Percentiles rank a stretch among this genome's conserved stretches.
Evolutionary conservation across 2,113 vertebrate genomes (phyloP).

Genomic region (Bubo scandiacus): DNA sequence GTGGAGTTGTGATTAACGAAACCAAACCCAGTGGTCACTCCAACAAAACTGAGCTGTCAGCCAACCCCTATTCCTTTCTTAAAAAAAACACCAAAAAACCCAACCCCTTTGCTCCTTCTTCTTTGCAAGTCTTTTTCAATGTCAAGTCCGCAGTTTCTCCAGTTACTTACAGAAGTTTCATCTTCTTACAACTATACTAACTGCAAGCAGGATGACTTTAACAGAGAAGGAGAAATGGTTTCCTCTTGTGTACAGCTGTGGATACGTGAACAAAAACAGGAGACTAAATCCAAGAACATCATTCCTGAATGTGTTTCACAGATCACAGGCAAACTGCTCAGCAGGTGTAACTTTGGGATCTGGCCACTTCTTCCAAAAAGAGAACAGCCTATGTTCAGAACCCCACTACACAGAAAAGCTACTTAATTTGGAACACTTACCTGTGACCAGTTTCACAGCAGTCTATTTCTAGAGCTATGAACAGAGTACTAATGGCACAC

Average conservation of each 20-base stretch:
- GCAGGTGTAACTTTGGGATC: neutral
- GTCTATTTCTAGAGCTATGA: neutral
- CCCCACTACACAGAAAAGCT: neutral
- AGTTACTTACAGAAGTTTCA: neutral
- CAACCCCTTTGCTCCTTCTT: neutral
- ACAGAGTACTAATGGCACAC: neutral
- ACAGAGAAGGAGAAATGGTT: neutral
- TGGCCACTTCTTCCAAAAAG: neutral
- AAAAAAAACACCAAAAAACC: neutral
- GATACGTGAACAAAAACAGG: neutral
- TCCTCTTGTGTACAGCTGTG: neutral
- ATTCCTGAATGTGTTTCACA: neutral
- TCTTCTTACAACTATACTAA: neutral
- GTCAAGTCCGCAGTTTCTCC: neutral
- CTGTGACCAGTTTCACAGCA: neutral
- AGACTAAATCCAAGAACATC: neutral
- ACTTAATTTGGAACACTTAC: slow-evolving; percentile 28
- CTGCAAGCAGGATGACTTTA: neutral
- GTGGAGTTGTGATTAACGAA: neutral
- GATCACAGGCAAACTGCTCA: neutral
- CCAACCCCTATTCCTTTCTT: neutral
- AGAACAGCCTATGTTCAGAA: neutral
- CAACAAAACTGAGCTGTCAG: neutral
- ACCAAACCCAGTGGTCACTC: neutral
- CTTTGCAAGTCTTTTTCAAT: neutral